phyloP scores from a whole-genome alignment of 2,113 vertebrate genomes.

The Sprattus sprattus region DNA sequence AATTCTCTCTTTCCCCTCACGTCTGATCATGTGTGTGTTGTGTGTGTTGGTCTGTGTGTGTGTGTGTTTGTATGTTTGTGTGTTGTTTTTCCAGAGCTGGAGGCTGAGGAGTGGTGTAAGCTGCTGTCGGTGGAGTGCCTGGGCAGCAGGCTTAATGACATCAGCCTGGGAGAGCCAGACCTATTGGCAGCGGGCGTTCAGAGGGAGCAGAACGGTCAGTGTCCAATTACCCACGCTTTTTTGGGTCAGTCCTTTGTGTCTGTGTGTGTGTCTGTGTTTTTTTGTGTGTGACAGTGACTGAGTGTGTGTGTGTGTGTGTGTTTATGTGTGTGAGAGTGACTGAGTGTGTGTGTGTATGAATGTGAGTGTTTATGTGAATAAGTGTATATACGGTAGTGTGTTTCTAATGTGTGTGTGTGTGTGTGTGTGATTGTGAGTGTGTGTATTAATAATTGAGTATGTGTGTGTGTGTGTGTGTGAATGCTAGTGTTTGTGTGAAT shows the following conservation, averaged over 20 bases:
- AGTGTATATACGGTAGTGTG: background rate
- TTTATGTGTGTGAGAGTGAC: background rate
- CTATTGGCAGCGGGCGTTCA: conserved; percentile 96
- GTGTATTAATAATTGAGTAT: background rate
- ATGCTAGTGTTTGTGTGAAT: conserved; percentile 19
- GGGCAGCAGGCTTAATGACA: conserved; percentile 92
- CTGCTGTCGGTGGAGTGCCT: conserved; percentile 94
- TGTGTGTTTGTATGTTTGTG: conserved; percentile 42
- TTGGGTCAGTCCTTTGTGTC: conserved; percentile 23
- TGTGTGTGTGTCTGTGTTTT: background rate
- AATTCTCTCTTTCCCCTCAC: too few species aligned
- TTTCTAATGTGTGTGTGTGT: too few species aligned
- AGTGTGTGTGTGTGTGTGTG: background rate
- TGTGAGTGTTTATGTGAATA: background rate
- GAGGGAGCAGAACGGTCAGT: conserved; percentile 95
- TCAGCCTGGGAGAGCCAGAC: conserved; percentile 97
- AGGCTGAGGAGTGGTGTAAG: conserved; percentile 98
- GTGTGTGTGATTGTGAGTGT: background rate
- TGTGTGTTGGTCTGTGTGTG: conserved; percentile 29
- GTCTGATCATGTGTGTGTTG: background rate
- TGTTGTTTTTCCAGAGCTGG: conserved; percentile 80
- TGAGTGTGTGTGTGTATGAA: background rate
- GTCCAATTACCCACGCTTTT: conserved; percentile 59
- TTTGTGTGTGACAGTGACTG: background rate
- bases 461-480: background rate